Base-by-base conservation (phyloP, 2,797 vertebrate species). In the Tiaroga cobitis region DNA sequence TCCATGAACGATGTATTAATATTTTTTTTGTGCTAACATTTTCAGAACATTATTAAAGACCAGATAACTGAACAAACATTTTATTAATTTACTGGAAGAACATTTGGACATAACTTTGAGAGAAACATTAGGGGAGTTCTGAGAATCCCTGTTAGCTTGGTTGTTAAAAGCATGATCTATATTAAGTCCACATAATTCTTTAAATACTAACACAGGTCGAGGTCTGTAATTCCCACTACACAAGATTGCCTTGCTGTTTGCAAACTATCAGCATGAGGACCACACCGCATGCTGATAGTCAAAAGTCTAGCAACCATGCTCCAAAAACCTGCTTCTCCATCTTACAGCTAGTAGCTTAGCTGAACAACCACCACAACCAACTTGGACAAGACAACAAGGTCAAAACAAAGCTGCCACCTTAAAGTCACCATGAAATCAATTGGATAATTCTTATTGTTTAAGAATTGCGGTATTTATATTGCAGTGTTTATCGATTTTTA, bases 261-360 rank as follows among this genome's bases (percentile, higher is more conserved):
- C 24, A n/a, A n/a, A n/a, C n/a, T n/a, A n/a, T n/a, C n/a, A n/a
- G n/a, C n/a, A n/a, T n/a, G 24, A n/a, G 24, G 68, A 70, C 24
- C 41, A 72, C 41, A 29, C n/a, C 70, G 46, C 15, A 46, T 72
- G 41, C n/a, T 72, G 29, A 81, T 72, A 43, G 69, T 43, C 24
- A 16, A 72, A 72, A 72, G 15, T 3, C 5, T 37, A 56, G 29
- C 10, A 37, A 29, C 21, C 75, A 63, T 63, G 37, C n/a, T 78
- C 37, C 16, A 78, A 63, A 77, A 61, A 26, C 61, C 51, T 81
- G 15, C 67, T 32, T 21, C 21, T 86, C 15, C 65, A 79, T n/a
- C 73, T 90, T 80, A 59, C 18, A 75, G 8, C 26, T 10, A 32
- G 46, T 32, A 34, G 46, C 29, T 75, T 19, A 51, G 2, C 51